Base-by-base conservation (phyloP, 2,888 invertebrate genomes). In the Nemurella pictetii region DNA sequence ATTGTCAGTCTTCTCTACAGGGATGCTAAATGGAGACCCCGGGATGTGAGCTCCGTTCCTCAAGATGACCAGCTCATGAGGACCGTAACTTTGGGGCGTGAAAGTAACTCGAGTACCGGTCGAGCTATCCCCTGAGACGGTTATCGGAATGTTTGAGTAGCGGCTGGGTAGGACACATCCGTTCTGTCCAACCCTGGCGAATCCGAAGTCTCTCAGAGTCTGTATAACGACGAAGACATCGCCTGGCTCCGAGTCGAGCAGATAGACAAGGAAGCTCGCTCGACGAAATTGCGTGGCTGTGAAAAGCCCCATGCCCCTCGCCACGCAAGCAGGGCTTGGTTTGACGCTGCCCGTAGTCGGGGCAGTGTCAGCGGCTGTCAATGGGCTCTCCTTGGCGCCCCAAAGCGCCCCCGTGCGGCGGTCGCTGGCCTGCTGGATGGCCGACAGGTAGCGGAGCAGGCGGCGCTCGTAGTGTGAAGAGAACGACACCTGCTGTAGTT, bases 1-100 rank as follows among this genome's bases (percentile, higher is more conserved):
- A 12, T 25, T n/a, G 83, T 85, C 77, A 36, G 86, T 85, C 32
- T 88, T 86, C 83, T 88, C 87, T 1, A 92, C 91, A 84, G 90
- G 92, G 2, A 93, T 90, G 84, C 89, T 89, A 87, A 92, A 94
- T 0, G 94, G 94, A 28, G 94, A 93, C n/a, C 93, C 93, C 36
- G 91, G 91, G 74, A 93, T 90, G 87, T 91, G 90, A 88, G 92
- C 91, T 0, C 93, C 93, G 88, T 92, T 91, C 84, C 92, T 92
- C 25, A 92, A 92, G 77, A 94, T 90, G 35, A 91, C 92, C 72
- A 94, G 90, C 89, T 93, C 92, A 88, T 93, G 92, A 88, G 91
- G 91, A 1, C 94, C 94, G 88, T 91, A 91, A 86, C 91, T 89
- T 78, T 89, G 90, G 0, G 93, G 92, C 0, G 89, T 89, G 86